A percentile compares a stretch with the other conserved stretches of the same genome.
Evolutionary conservation across 2,888 invertebrate species (phyloP).

Genomic region (Cataglyphis livida): DNA sequence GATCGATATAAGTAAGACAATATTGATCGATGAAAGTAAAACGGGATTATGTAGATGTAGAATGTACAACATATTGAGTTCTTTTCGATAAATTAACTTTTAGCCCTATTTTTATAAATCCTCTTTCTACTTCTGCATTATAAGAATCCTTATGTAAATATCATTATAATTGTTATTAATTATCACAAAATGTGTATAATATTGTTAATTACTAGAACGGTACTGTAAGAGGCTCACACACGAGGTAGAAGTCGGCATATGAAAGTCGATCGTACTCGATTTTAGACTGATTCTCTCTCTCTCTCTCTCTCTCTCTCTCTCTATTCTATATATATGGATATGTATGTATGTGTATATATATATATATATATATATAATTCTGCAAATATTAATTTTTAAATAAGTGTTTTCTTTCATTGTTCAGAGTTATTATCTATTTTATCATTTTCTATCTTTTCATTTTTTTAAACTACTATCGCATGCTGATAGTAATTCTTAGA

Average conservation of each 20-base stretch:
- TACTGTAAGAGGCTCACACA: neutral
- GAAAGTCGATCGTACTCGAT: neutral
- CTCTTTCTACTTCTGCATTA: neutral
- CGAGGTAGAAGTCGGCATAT: neutral
- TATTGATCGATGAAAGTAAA: neutral
- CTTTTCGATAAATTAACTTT: neutral
- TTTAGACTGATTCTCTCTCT: constrained; percentile 16
- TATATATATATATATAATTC: no score
- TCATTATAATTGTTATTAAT: neutral
- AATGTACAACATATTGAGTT: neutral
- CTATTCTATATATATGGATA: no score
- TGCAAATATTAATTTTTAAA: neutral
- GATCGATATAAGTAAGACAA: neutral
- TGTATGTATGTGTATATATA: no score
- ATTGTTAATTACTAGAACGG: neutral
- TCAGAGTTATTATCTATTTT: neutral
- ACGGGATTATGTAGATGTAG: neutral
- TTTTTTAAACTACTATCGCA: neutral
- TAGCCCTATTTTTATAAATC: neutral
- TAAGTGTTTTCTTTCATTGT: neutral
- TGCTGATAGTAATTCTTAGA: neutral
- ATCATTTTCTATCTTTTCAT: neutral
- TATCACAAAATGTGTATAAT: neutral
- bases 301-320: no score
- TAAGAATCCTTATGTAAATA: neutral